phyloP scores from a whole-genome alignment of 1,140 invertebrate genomes.

The Tetragonula clypearis region DNA sequence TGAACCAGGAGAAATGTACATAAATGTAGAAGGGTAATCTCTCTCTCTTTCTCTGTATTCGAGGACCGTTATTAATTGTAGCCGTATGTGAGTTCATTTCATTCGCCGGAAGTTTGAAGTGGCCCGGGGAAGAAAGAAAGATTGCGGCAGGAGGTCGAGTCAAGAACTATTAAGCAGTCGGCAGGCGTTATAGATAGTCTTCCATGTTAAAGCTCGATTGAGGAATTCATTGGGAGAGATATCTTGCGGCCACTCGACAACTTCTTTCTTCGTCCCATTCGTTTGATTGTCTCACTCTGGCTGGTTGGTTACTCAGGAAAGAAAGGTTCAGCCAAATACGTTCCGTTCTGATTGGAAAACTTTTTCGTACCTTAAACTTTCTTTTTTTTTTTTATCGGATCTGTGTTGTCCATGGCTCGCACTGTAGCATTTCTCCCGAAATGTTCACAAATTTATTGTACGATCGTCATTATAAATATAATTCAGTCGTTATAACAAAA shows the following conservation, averaged over 20 bases:
- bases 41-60: too few relatives aligned
- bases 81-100: background rate
- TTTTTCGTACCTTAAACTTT: slow-evolving; percentile 68
- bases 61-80: slow-evolving; percentile 12
- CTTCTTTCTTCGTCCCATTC: slow-evolving; percentile 16
- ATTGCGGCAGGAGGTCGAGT: slow-evolving; percentile 18
- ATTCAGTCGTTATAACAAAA: too few relatives aligned
- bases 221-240: slow-evolving; percentile 61
- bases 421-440: background rate
- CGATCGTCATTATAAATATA: background rate
- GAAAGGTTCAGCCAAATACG: slow-evolving; percentile 45
- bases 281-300: slow-evolving; percentile 14
- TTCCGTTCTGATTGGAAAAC: slow-evolving; percentile 75
- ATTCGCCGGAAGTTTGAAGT: slow-evolving; percentile 16
- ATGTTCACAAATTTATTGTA: background rate
- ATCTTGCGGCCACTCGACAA: slow-evolving; percentile 44
- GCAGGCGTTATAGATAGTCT: slow-evolving; percentile 41
- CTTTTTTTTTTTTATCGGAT: slow-evolving; percentile 74
- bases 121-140: background rate
- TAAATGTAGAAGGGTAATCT: background rate
- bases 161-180: slow-evolving; percentile 42
- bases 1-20: background rate
- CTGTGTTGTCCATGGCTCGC: slow-evolving; percentile 62
- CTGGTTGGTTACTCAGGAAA: slow-evolving; percentile 10
- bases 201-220: slow-evolving; percentile 18